phyloP scores from a whole-genome alignment of 2,888 invertebrate genomes.

The Mythimna albipuncta region DNA sequence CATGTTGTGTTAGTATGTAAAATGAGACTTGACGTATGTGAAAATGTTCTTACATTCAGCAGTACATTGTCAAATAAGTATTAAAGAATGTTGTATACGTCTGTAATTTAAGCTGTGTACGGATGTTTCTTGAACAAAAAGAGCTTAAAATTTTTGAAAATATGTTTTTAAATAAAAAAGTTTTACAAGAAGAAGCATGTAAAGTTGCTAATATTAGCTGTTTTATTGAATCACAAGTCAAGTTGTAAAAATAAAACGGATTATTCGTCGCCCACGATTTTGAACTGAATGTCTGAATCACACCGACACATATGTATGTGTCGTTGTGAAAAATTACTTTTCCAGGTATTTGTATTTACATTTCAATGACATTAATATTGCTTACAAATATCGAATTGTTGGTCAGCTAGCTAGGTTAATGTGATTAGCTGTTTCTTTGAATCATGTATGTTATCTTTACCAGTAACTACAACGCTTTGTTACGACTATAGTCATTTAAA shows the following conservation, averaged over 20 bases:
- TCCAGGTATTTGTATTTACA: slow-evolving; percentile 74
- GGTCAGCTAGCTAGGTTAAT: slow-evolving; percentile 48
- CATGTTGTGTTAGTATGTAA: slow-evolving; percentile 16
- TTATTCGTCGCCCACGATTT: slow-evolving; percentile 81
- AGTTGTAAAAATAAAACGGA: slow-evolving; percentile 81
- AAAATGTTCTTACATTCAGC: slow-evolving; percentile 29
- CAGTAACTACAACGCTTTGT: slow-evolving; percentile 1
- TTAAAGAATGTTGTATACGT: slow-evolving; percentile 36
- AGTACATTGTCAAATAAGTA: slow-evolving; percentile 40
- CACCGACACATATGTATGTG: slow-evolving; percentile 59
- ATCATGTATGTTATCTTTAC: slow-evolving; percentile 21
- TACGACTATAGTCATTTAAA: background rate
- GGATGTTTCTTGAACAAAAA: slow-evolving; percentile 51
- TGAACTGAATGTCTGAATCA: slow-evolving; percentile 75
- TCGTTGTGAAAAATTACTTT: slow-evolving; percentile 73
- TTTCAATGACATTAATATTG: slow-evolving; percentile 63
- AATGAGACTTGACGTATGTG: slow-evolving; percentile 26
- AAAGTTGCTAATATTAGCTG: slow-evolving; percentile 74
- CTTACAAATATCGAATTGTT: slow-evolving; percentile 35
- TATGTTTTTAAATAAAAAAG: slow-evolving; percentile 45
- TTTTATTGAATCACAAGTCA: slow-evolving; percentile 80
- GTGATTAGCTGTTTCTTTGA: slow-evolving; percentile 53
- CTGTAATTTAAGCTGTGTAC: slow-evolving; percentile 41
- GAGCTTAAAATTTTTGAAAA: slow-evolving; percentile 40
- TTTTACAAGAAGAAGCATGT: slow-evolving; percentile 50